Evolutionary conservation across 2,113 vertebrate genomes (phyloP).

Genomic region (Vulpes vulpes): DNA sequence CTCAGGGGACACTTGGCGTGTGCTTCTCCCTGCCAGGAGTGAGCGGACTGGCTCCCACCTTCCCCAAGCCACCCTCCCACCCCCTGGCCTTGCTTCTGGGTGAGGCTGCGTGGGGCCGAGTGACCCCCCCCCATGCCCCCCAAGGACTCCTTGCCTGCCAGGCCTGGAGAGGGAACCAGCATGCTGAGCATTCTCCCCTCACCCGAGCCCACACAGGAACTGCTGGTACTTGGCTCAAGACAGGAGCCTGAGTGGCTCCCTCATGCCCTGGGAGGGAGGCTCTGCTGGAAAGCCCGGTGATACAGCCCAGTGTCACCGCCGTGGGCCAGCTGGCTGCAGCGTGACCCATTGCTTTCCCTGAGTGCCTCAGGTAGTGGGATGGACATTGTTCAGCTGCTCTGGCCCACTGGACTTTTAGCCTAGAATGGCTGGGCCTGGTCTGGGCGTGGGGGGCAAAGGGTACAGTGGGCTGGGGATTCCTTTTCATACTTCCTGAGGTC

Average conservation of each 20-base stretch:
- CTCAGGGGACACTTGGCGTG: fast-evolving
- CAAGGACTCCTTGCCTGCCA: not conserved
- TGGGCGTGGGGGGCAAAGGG: fast-evolving
- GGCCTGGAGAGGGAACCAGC: not conserved
- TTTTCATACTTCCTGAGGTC: fast-evolving
- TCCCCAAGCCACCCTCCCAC: not conserved
- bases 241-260: not conserved
- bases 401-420: not conserved
- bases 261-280: not conserved
- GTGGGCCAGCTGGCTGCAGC: fast-evolving
- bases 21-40: not conserved
- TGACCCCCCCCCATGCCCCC: not conserved
- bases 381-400: not conserved
- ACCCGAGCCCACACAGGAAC: not conserved
- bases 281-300: fast-evolving
- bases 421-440: not conserved
- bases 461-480: fast-evolving
- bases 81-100: not conserved
- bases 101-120: not conserved
- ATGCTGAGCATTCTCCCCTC: not conserved
- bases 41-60: fast-evolving
- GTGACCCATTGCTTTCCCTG: not conserved
- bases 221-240: not conserved
- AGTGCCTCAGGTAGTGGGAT: not conserved
- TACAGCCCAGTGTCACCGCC: fast-evolving